A percentile compares a stretch with the other conserved stretches of the same genome.
Conservation (phyloP, 2,113 vertebrate species). For the Bos taurus region DNA sequence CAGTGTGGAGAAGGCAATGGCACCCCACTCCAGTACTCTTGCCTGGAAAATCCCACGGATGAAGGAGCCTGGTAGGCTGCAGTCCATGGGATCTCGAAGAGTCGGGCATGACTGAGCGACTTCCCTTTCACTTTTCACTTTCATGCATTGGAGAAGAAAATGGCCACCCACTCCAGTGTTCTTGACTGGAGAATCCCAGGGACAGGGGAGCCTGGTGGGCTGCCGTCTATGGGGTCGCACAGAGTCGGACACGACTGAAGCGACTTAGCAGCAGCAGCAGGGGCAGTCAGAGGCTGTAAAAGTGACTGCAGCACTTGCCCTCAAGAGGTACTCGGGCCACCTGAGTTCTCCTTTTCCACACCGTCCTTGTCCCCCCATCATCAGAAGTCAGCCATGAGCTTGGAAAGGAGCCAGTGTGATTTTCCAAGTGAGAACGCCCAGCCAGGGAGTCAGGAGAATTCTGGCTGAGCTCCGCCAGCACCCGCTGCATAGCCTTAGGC, state of each 20-base stretch:
- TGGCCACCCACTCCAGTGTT: too few species aligned
- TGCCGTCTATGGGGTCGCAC: too few species aligned
- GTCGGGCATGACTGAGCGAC: too few species aligned
- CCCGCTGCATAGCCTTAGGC: background rate
- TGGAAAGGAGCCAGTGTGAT: background rate
- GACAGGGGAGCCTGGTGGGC: too few species aligned
- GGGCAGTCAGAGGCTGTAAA: background rate
- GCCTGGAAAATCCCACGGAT: too few species aligned
- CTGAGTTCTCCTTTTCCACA: background rate
- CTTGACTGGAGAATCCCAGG: too few species aligned
- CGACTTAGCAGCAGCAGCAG: background rate
- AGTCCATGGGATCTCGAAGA: too few species aligned
- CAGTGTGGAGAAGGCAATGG: background rate
- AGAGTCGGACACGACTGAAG: too few species aligned
- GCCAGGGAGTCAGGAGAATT: background rate
- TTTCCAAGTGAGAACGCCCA: background rate
- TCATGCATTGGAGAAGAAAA: too few species aligned
- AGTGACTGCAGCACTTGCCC: background rate
- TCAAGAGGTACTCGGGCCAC: accelerated
- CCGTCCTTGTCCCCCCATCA: background rate
- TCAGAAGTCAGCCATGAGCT: background rate
- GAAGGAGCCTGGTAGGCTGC: too few species aligned
- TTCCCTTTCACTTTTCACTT: too few species aligned
- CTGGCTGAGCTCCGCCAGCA: background rate
- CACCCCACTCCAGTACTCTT: too few species aligned